Conservation (phyloP, 2,888 invertebrate genomes). For the Agrotis clavis region DNA sequence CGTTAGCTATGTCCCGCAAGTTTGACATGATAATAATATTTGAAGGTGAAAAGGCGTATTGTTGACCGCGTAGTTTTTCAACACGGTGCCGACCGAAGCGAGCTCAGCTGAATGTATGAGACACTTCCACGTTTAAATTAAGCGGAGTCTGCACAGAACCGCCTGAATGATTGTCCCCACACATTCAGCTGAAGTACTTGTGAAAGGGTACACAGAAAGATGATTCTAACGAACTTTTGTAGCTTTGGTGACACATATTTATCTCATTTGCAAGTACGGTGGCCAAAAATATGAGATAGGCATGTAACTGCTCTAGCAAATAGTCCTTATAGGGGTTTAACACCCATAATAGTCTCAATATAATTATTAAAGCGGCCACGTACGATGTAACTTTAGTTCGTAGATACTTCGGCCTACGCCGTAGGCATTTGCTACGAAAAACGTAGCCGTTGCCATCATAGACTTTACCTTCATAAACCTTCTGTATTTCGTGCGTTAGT, state of each 20-base stretch:
- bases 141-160: conserved; percentile 7
- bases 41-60: background rate
- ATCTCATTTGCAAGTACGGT: background rate
- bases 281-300: background rate
- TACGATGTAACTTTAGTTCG: background rate
- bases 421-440: conserved; percentile 43
- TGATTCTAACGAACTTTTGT: background rate
- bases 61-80: background rate
- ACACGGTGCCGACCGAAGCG: background rate
- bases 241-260: background rate
- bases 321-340: background rate
- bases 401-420: conserved; percentile 28
- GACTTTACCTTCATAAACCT: conserved; percentile 17
- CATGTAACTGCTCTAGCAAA: background rate
- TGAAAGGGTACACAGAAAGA: conserved; percentile 7
- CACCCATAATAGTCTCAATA: background rate
- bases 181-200: background rate
- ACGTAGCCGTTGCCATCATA: conserved; percentile 4
- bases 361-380: too few relatives aligned
- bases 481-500: conserved; percentile 11
- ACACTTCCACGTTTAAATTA: conserved; percentile 32
- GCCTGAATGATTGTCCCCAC: background rate
- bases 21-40: background rate
- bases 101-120: conserved; percentile 18
- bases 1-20: too few relatives aligned